Percentiles rank a stretch among this genome's conserved stretches.
These are phyloP conservation scores for Strigamia crassipes DNA, from an alignment of 2,888 invertebrate genomes.

Conservation along the genomic window DNA sequence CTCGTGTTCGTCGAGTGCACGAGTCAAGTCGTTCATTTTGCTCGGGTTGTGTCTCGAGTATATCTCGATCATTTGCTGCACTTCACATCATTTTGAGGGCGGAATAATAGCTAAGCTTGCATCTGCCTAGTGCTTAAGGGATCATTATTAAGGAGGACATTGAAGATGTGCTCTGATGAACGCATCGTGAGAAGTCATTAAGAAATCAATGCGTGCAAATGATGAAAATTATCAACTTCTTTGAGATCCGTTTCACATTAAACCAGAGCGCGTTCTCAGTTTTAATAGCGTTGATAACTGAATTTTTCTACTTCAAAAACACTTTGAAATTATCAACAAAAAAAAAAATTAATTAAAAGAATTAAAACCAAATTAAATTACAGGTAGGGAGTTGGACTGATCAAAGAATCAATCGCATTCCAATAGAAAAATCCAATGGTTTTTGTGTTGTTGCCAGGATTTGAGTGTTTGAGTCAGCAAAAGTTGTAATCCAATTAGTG, in stretches of 20 bases:
- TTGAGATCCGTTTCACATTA: background rate
- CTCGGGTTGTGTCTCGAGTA: background rate
- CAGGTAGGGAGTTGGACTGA: background rate
- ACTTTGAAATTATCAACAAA: no score
- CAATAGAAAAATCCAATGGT: background rate
- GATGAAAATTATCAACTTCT: background rate
- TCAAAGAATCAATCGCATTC: slow-evolving; percentile 5
- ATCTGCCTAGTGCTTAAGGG: slow-evolving; percentile 16
- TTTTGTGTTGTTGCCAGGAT: slow-evolving; percentile 16
- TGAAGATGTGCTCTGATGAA: slow-evolving; percentile 11
- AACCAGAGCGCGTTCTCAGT: background rate
- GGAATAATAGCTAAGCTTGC: slow-evolving; percentile 21
- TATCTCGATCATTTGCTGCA: slow-evolving; percentile 21
- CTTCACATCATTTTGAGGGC: slow-evolving; percentile 21
- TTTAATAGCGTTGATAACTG: background rate
- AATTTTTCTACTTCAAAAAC: background rate
- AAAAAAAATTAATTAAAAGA: no score
- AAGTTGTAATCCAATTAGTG: slow-evolving; percentile 16
- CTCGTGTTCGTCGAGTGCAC: slow-evolving; percentile 11
- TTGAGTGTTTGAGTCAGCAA: slow-evolving; percentile 21
- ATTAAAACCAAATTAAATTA: no score
- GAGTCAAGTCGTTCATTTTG: slow-evolving; percentile 15
- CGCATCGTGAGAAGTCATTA: slow-evolving; percentile 11
- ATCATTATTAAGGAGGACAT: slow-evolving; percentile 17
- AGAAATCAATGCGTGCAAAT: slow-evolving; percentile 12